phyloP scores from a whole-genome alignment of 2,888 invertebrate genomes.

The Drosophila anomalata region DNA sequence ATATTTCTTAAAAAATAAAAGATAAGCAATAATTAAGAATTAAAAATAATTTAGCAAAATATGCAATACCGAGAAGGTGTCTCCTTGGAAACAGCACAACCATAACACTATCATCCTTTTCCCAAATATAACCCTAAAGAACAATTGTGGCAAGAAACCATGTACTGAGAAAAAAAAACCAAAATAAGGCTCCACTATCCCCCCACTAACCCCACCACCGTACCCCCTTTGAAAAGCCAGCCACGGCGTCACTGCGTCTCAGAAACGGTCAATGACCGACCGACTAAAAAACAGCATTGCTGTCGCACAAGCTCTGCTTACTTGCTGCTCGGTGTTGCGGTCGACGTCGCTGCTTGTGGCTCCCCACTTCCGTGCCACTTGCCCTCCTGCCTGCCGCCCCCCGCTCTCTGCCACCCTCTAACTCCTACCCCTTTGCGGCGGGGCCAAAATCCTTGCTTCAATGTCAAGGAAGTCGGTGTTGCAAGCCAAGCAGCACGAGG shows the following conservation, averaged over 20 bases:
- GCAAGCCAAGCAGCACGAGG: not conserved
- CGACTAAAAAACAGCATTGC: slow-evolving; percentile 76
- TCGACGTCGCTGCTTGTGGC: slow-evolving; percentile 49
- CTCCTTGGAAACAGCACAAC: no score
- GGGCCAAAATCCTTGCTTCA: slow-evolving; percentile 71
- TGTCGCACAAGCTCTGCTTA: slow-evolving; percentile 21
- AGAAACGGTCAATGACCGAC: slow-evolving; percentile 82
- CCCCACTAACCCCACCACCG: not conserved
- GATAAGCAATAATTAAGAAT: no score
- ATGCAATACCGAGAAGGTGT: no score
- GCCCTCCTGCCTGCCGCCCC: not conserved
- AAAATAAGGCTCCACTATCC: not conserved
- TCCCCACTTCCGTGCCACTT: slow-evolving; percentile 2
- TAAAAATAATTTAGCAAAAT: no score
- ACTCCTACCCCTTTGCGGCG: slow-evolving; percentile 41
- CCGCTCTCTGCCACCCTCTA: not conserved
- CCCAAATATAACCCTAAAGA: no score
- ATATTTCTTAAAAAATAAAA: no score
- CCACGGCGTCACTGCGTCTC: slow-evolving; percentile 79
- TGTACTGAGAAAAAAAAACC: not conserved
- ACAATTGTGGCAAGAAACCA: not conserved
- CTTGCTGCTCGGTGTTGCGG: slow-evolving; percentile 24
- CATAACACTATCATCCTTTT: no score
- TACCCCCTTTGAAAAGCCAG: slow-evolving; percentile 59
- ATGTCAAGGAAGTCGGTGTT: slow-evolving; percentile 74